Evolutionary conservation across 2,113 vertebrate species (phyloP), one percentile per base, ranked within the genome.

Genomic region (Otis tarda): DNA sequence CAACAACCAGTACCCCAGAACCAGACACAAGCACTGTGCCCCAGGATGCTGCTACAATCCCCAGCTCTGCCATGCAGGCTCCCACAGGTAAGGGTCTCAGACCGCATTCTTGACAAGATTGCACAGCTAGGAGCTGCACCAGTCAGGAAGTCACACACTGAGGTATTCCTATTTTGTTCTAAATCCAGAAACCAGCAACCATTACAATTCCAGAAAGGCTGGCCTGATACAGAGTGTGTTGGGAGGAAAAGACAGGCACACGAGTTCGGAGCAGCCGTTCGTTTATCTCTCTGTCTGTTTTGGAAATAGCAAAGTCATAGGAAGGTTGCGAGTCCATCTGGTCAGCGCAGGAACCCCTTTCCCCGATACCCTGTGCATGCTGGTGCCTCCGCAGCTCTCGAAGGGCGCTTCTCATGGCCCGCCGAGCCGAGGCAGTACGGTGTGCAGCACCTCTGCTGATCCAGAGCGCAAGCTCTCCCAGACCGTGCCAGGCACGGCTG

Each of bases 11-110:
- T 98, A 99, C 99, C 69, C 99, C 99, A 87, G 99, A 99, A 94
- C 99, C 99, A 57, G 99, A 99, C 97, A 99, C 99, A 97, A 99
- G 99, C 98, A 99, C 99, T 95, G 99, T 99, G 83, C 99, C 99
- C 84, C 98, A 99, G 98, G 99, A 99, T 94, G 99, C 99, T 70
- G 99, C 99, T 95, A 99, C 99, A 95, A 99, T 99, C 96, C 99
- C 99, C 97, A 99, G 97, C 94, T 98, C 99, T 96, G 99, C 99
- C 97, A 98, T 99, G 97, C 99, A 99, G 98, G 99, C 99, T 81
- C 99, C 99, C 90, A 99, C 99, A 98, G 99, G 99, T 99, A 98
- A 98, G 69, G 23, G 86, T 86, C 82, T 83, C 6, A 2, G 47
- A 77, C 61, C 24, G 9, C 65, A 2, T 64, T 65, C 87, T 56